These are phyloP conservation scores for Parnassius mnemosyne DNA, from an alignment of 2,888 invertebrate species.

Conservation along the genomic window DNA sequence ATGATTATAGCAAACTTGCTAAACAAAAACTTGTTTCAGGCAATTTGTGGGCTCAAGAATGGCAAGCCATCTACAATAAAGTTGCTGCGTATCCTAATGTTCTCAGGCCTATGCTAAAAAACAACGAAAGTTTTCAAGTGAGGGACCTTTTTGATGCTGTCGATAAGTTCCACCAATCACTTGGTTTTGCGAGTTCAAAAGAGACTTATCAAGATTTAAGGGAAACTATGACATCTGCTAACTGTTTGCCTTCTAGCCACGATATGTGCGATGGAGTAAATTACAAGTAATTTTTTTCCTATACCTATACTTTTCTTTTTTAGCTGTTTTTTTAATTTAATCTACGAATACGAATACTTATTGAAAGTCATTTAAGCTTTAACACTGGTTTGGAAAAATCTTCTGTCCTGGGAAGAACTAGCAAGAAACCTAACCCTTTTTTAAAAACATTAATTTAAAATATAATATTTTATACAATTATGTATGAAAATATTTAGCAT, in stretches of 20 bases:
- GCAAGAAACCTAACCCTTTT: too few species aligned
- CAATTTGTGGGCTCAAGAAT: conserved; percentile 84
- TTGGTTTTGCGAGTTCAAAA: conserved; percentile 82
- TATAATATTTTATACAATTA: too few species aligned
- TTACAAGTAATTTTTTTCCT: conserved; percentile 75
- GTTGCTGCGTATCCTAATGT: conserved; percentile 74
- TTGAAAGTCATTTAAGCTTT: too few species aligned
- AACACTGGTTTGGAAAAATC: too few species aligned
- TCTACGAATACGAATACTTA: too few species aligned
- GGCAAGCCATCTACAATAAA: conserved; percentile 74
- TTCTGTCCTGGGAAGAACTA: too few species aligned
- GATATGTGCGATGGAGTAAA: conserved; percentile 84
- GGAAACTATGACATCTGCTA: conserved; percentile 79
- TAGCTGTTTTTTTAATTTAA: too few species aligned
- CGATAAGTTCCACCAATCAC: conserved; percentile 81
- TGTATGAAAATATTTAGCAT: too few species aligned
- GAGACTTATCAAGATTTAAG: conserved; percentile 81
- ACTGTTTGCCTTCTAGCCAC: conserved; percentile 86
- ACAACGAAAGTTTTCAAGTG: conserved; percentile 58
- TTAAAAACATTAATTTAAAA: too few species aligned
- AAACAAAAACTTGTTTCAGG: conserved; percentile 60
- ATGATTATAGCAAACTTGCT: conserved; percentile 20
- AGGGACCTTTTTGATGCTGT: conserved; percentile 80
- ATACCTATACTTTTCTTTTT: not conserved
- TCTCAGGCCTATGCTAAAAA: conserved; percentile 75